Evolutionary conservation across 2,113 vertebrate species (phyloP).

Genomic region (Lepisosteus osseus): DNA sequence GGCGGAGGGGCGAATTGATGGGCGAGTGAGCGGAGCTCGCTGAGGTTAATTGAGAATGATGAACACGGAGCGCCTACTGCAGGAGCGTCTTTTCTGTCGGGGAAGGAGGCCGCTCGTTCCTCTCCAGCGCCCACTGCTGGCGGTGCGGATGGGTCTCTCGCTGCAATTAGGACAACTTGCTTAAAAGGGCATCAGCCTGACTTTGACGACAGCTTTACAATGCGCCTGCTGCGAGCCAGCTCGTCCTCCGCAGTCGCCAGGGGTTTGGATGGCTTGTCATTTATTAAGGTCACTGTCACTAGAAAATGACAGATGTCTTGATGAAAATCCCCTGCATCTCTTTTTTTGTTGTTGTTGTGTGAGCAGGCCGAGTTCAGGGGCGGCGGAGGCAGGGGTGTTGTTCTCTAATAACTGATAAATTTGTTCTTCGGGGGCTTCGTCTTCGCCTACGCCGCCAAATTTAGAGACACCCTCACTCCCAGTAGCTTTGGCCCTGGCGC

Average conservation of each 20-base stretch:
- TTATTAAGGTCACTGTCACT: constrained; percentile 82
- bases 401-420: constrained; percentile 90
- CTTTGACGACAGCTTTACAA: constrained; percentile 57
- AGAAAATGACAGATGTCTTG: constrained; percentile 92
- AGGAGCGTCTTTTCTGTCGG: constrained; percentile 28
- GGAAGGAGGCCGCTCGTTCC: too few species aligned
- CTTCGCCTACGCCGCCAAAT: constrained; percentile 69
- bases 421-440: constrained; percentile 78
- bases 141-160: constrained; percentile 56
- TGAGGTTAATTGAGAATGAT: too few species aligned
- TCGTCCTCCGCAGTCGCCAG: constrained; percentile 49
- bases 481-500: constrained; percentile 67
- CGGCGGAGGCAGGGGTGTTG: constrained; percentile 64
- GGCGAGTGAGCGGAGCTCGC: too few species aligned
- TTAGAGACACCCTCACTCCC: constrained; percentile 67
- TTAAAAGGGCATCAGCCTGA: constrained; percentile 55
- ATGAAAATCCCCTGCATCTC: constrained; percentile 82
- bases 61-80: constrained; percentile 22
- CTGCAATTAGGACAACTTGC: constrained; percentile 65
- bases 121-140: constrained; percentile 32
- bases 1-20: too few species aligned
- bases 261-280: constrained; percentile 75
- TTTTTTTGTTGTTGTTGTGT: constrained; percentile 72
- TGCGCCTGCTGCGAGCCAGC: constrained; percentile 43
- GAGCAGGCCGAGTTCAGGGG: constrained; percentile 77